Base-by-base conservation (phyloP, 2,113 vertebrate species). In the Pangasianodon gigas region DNA sequence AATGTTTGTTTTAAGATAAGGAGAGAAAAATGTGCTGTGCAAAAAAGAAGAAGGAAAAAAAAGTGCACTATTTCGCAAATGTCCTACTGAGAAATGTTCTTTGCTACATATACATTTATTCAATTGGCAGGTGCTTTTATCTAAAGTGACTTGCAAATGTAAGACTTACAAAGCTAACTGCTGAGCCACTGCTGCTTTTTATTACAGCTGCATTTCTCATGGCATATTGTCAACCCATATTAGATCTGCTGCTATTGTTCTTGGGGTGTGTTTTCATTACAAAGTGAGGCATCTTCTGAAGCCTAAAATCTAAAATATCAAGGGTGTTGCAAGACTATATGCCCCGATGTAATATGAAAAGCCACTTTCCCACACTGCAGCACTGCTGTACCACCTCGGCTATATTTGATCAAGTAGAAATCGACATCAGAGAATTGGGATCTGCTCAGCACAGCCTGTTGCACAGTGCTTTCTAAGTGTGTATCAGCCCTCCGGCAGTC, bases 401-500 rank as follows among this genome's bases (percentile, higher is more conserved):
- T 71, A 21, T 56, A 84, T 71, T 83, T 71, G 62, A 84, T 88
- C 87, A 69, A 84, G 87, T 58, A 21, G 51, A 46, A 83, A 71
- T 88, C 65, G 16, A 74, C 48, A 81, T 89, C 65, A 18, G 62
- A 88, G 91, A 85, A 75, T 89, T 65, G 56, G 58, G 84, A 60
- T 84, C 48, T 83, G 62, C 67, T 91, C 90, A 86, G 77, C 29
- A 44, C 26, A 89, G 85, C 85, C 85, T 81, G 87, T 81, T 88
- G 58, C 58, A 51, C 29, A 71, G 67, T 80, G 58, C 79, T 87
- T 89, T 91, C 81, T 85, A 51, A 87, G 71, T 87, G 86, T 74
- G 82, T 84, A 84, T 52, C 29, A 67, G 58, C 86, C 91, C 91
- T 91, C 90, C 51, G 81, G 88, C 85, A 16, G 80, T 85, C 65